These are phyloP conservation scores for Lytechinus pictus DNA, from an alignment of 35 echinoderm and acorn worm genomes.

Conservation along the genomic window DNA sequence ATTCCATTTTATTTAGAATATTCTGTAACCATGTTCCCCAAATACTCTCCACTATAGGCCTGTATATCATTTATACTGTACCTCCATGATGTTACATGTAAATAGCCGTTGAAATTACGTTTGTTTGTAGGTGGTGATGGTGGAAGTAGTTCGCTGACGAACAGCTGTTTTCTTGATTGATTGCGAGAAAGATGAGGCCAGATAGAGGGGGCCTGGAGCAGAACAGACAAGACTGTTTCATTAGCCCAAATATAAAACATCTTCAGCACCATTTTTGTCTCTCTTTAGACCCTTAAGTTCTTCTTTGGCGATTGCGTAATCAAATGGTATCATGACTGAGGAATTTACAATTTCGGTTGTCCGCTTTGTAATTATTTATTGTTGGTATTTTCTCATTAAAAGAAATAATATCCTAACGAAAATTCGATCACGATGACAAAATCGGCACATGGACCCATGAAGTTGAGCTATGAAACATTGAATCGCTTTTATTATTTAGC, in stretches of 20 bases:
- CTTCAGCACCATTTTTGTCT: background rate
- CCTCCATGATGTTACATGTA: background rate
- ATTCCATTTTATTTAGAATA: background rate
- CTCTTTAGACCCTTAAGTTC: background rate
- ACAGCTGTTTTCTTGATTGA: conserved; percentile 18
- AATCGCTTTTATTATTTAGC: too few relatives aligned
- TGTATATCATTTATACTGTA: background rate
- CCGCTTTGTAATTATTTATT: too few relatives aligned
- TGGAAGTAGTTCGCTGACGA: background rate
- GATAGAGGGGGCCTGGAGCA: background rate
- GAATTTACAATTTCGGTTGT: background rate
- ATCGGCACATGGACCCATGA: background rate
- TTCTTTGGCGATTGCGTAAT: background rate
- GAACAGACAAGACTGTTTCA: background rate
- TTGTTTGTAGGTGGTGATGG: background rate
- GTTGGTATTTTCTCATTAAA: too few relatives aligned
- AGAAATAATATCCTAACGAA: background rate
- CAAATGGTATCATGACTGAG: background rate
- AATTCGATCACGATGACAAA: background rate
- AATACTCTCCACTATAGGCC: too few relatives aligned
- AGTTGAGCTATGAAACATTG: background rate
- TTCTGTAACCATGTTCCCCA: too few relatives aligned
- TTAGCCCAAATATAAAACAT: background rate
- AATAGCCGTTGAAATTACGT: background rate
- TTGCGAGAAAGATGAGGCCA: background rate